Evolutionary conservation across 2,797 vertebrate genomes (phyloP), one percentile per base, ranked within the genome.

Genomic region (Apodemus agrarius): DNA sequence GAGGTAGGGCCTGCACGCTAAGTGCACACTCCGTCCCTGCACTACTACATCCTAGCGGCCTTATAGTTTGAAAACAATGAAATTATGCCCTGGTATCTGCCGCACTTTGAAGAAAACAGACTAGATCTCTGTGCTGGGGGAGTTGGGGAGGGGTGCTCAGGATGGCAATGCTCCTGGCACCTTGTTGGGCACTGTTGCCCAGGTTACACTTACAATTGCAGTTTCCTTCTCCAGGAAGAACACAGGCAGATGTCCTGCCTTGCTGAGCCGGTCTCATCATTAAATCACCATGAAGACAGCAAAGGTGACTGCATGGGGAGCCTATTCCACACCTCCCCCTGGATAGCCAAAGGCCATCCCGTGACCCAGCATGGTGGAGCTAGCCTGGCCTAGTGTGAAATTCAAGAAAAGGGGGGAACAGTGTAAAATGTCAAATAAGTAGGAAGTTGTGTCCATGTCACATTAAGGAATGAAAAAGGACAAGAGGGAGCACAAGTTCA

Each of bases 171-270:
- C 72, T 31, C 5, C 3, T 14, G 24, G 79, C n/a, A 1, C 14
- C 37, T 16, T 63, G 1, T 49, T 8, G 91, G 59, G n/a, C 9
- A 57, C 43, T 37, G 22, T n/a, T 86, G 31, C 63, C 49, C 49
- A 1, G 3, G 21, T 92, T 31, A n/a, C 22, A 0, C 96, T 72
- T 72, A 78, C 85, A 97, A 97, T 12, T 92, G 43, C 74, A 83
- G 63, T 96, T 96, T 97, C 88, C 96, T 92, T 96, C 96, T 96
- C 92, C 94, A 97, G 97, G 97, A 97, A 92, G 95, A 88, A 93
- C 93, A 95, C 80, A 61, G 54, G 63, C 94, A 87, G 72, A 78
- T 74, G 82, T 0, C 10, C 80, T 69, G 91, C 79, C 75, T 46
- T 59, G 75, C 75, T 46, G 89, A 49, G n/a, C 40, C 74, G n/a